Evolutionary conservation across 92 coral and sea anemone species (phyloP), one percentile per base, ranked within the genome.

Genomic region (Umimayanthus chanpuru): DNA sequence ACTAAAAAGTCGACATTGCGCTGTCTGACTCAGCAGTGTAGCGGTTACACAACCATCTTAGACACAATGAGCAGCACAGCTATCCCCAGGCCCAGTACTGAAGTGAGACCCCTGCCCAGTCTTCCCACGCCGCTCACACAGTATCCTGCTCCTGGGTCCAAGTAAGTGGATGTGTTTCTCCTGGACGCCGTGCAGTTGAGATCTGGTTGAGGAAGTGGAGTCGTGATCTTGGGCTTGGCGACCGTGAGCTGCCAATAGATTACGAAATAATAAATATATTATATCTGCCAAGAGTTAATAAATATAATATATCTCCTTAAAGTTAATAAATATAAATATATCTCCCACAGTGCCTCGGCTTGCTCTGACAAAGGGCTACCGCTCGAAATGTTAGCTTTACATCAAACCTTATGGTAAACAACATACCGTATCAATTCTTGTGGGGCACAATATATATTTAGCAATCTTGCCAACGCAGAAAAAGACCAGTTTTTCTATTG

Each of bases 61-160:
- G 9, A 10, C 6, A 75, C 79, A 39, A 75, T 39, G 9, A 36
- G 50, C 50, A 4, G 50, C 50, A 30, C 77, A 28, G 77, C 16
- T 36, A 73, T 73, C 77, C 47, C 47, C n/a, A 39, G 50, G 79
- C 55, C 53, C 25, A 75, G 79, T 2, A 36, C 7, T 18, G 23
- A 75, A 36, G 79, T 16, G 40, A 75, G 53, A 40, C 26, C 9
- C 11, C 1, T 39, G 9, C 29, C 79, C 79, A 61, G 67, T 61
- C 67, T 25, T 61, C 25, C 25, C 25, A 7, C 67, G 67, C 67
- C 67, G 67, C 67, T 61, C 25, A 61, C 67, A 25, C 79, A 75
- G 79, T 75, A 75, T 10, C 79, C 50, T 36, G 79, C 50, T 75
- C 79, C 79, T 1, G 79, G 53, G 79, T 75, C 50, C 55, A 75